Conservation (phyloP, 2,888 invertebrate species). For the Diachrysia chrysitis region DNA sequence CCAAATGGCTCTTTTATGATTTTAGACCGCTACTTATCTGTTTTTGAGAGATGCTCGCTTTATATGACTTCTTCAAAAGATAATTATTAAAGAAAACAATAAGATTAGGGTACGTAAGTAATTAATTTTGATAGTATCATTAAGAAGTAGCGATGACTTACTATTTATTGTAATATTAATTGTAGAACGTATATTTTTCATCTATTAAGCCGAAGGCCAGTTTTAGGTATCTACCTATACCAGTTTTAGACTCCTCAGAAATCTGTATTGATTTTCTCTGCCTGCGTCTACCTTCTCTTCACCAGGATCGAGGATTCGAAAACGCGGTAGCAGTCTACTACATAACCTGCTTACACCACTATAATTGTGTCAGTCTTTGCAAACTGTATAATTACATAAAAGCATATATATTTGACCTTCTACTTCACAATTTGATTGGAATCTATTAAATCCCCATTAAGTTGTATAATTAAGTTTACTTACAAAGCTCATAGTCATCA, state of each 20-base stretch:
- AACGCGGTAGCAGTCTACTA: background rate
- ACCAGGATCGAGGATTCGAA: background rate
- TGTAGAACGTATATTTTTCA: no score
- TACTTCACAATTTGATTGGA: background rate
- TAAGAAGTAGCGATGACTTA: no score
- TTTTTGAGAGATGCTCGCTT: slow-evolving; percentile 21
- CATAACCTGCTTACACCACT: background rate
- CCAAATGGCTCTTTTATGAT: slow-evolving; percentile 52
- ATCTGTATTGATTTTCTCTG: no score
- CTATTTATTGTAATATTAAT: no score
- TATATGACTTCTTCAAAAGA: background rate
- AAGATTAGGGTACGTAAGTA: background rate
- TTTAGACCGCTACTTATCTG: slow-evolving; percentile 35
- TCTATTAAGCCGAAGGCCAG: no score
- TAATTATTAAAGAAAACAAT: background rate
- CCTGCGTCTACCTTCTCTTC: background rate
- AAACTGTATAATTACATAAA: background rate
- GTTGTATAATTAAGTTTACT: background rate
- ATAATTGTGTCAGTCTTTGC: no score
- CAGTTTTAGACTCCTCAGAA: no score
- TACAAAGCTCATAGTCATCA: no score
- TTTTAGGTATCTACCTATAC: no score
- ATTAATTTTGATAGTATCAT: background rate
- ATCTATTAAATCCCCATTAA: background rate
- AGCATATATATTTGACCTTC: no score